Percentiles rank a stretch among this genome's conserved stretches.
Evolutionary conservation across 2,888 invertebrate species (phyloP).

Genomic region (Rhogogaster chlorosoma): DNA sequence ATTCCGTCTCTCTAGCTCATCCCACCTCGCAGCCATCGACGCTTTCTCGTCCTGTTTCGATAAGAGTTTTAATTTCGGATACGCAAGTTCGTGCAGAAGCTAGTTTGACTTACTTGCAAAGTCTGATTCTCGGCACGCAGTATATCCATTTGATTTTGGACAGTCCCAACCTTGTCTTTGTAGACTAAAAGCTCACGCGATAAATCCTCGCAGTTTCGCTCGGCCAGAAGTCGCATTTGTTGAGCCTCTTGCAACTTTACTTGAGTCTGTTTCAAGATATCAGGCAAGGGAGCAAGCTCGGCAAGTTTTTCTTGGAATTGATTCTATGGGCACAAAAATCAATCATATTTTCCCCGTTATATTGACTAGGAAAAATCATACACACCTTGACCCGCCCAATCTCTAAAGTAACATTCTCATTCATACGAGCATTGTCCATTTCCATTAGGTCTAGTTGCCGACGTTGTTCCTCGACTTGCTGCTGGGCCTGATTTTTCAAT

Average conservation of each 20-base stretch:
- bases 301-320: conserved; percentile 87
- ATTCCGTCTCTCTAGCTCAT: conserved; percentile 78
- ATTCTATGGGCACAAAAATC: conserved; percentile 69
- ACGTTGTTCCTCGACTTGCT: conserved; percentile 85
- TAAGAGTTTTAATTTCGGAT: not conserved
- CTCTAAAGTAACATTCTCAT: conserved; percentile 86
- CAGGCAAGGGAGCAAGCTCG: conserved; percentile 85
- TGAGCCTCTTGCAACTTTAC: conserved; percentile 84
- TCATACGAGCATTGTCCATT: conserved; percentile 85
- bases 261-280: conserved; percentile 85
- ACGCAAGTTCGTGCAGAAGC: not conserved
- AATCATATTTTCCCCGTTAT: not conserved
- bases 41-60: conserved; percentile 49
- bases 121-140: conserved; percentile 67
- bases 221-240: conserved; percentile 84
- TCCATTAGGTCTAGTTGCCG: conserved; percentile 86
- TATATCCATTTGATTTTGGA: conserved; percentile 72
- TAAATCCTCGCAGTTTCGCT: conserved; percentile 84
- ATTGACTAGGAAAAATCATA: not conserved
- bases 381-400: conserved; percentile 83
- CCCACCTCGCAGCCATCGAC: conserved; percentile 54
- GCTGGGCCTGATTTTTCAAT: conserved; percentile 81
- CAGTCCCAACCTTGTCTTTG: conserved; percentile 80
- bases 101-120: conserved; percentile 60
- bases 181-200: conserved; percentile 83